A percentile compares a stretch with the other conserved stretches of the same genome.
Evolutionary conservation across 2,113 vertebrate genomes (phyloP).

Genomic region (Toxostoma redivivum): DNA sequence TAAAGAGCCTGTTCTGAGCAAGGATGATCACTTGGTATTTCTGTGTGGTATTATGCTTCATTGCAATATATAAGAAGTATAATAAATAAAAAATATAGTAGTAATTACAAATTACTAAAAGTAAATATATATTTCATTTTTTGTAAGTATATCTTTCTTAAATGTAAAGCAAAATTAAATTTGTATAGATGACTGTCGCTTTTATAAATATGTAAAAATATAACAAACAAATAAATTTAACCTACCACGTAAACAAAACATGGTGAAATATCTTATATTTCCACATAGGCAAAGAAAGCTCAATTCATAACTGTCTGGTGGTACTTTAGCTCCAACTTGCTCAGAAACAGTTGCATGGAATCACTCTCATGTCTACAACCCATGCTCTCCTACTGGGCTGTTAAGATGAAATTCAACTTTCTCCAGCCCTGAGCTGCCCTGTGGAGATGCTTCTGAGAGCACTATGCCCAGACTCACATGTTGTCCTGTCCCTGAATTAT

Average conservation of each 20-base stretch:
- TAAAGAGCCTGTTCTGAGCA: background rate
- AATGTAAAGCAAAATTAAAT: background rate
- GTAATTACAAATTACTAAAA: background rate
- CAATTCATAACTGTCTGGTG: background rate
- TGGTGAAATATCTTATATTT: background rate
- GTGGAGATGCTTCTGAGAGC: background rate
- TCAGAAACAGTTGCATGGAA: background rate
- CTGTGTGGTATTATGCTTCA: background rate
- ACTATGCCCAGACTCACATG: rapidly evolving
- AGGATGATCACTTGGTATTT: background rate
- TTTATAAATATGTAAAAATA: background rate
- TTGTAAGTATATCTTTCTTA: background rate
- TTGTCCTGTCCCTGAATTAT: background rate
- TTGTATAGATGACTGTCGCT: background rate
- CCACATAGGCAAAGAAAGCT: background rate
- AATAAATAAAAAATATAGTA: background rate
- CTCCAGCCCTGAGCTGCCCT: background rate
- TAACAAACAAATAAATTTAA: background rate
- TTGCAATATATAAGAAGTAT: background rate
- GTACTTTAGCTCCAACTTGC: background rate
- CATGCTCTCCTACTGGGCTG: background rate
- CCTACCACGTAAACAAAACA: background rate
- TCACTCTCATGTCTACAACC: background rate
- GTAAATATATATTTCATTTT: background rate
- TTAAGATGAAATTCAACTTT: background rate